Percentiles rank a stretch among this genome's conserved stretches.
phyloP scores from a whole-genome alignment of 2,888 invertebrate genomes.

The Pseudococcus longispinus region DNA sequence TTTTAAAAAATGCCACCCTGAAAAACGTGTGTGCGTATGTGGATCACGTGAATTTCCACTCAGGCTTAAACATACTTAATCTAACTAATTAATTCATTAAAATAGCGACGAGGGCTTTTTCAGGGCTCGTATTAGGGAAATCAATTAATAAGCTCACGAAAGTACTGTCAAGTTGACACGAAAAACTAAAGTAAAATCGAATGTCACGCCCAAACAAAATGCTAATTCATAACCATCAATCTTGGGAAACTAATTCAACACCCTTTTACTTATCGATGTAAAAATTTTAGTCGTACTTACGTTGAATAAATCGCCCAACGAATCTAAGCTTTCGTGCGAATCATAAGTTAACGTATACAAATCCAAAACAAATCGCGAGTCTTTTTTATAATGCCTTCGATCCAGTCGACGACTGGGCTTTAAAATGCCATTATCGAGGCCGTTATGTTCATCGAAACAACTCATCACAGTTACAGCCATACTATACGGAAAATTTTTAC shows the following conservation, averaged over 20 bases:
- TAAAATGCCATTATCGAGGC: background rate
- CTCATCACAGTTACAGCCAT: conserved; percentile 28
- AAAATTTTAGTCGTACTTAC: conserved; percentile 37
- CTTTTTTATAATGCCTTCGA: conserved; percentile 84
- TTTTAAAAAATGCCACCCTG: background rate
- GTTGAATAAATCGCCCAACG: conserved; percentile 68
- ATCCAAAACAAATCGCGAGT: conserved; percentile 81
- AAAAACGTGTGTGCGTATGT: background rate
- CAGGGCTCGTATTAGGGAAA: background rate
- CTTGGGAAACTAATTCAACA: conserved; percentile 20
- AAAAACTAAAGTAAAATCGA: background rate
- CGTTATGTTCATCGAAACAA: background rate
- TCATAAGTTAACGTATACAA: conserved; percentile 86
- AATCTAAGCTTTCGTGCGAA: conserved; percentile 79
- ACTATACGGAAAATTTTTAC: background rate
- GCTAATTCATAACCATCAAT: conserved; percentile 18
- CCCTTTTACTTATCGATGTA: conserved; percentile 63
- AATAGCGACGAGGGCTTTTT: background rate
- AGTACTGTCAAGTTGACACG: conserved; percentile 22
- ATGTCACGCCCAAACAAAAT: conserved; percentile 36
- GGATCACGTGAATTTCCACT: conserved; percentile 4
- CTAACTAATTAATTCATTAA: background rate
- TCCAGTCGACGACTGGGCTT: conserved; percentile 57
- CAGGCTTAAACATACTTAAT: background rate
- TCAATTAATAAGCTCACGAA: conserved; percentile 24